Conservation (phyloP, 92 coral and sea anemone species). For the Bergia sp. region DNA sequence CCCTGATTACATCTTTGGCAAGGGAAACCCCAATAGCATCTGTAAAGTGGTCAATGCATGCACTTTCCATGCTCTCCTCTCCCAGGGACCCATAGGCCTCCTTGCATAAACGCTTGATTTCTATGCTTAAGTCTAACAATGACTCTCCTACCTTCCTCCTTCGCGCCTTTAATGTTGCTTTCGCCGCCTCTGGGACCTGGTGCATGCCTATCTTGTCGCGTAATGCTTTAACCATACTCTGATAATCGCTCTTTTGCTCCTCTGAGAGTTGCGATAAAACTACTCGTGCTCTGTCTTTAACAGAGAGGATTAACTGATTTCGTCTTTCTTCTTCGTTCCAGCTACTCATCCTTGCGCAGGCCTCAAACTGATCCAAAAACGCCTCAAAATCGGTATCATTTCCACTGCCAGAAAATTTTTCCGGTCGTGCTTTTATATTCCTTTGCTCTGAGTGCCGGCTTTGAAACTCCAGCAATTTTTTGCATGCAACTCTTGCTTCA, state of each 20-base stretch:
- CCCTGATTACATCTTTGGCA: constrained; percentile 43
- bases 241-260: background rate
- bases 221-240: constrained; percentile 12
- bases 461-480: constrained; percentile 16
- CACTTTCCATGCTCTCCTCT: constrained; percentile 28
- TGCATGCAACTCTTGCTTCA: constrained; percentile 11
- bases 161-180: constrained; percentile 27
- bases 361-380: constrained; percentile 34
- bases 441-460: constrained; percentile 14
- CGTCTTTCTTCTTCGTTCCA: constrained; percentile 38
- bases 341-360: constrained; percentile 1
- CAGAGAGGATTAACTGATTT: constrained; percentile 1
- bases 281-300: constrained; percentile 25
- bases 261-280: background rate
- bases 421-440: constrained; percentile 11
- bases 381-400: constrained; percentile 24
- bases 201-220: constrained; percentile 36
- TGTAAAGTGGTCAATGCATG: constrained; percentile 49
- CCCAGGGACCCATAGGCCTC: constrained; percentile 45
- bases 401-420: constrained; percentile 17
- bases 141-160: constrained; percentile 42
- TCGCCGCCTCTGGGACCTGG: constrained; percentile 42
- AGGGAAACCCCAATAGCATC: constrained; percentile 44
- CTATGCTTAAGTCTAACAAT: constrained; percentile 36
- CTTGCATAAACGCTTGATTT: constrained; percentile 3